These are phyloP conservation scores for Sussaba pulchella DNA, from an alignment of 2,888 invertebrate genomes.

Conservation along the genomic window DNA sequence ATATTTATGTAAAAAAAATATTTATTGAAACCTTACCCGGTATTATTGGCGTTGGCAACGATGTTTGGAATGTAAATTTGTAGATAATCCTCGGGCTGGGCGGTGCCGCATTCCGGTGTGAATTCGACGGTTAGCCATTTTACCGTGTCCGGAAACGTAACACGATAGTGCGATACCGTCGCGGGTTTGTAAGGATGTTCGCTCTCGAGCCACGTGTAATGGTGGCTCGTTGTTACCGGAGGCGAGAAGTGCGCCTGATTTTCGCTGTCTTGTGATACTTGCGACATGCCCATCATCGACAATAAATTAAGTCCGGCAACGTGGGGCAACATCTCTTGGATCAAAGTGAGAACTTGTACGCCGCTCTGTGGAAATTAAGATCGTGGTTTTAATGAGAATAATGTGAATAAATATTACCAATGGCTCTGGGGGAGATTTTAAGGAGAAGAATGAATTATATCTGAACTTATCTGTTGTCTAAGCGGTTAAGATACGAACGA, in stretches of 20 bases:
- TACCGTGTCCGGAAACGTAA: conserved; percentile 94
- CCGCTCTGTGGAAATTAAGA: conserved; percentile 87
- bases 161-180: conserved; percentile 93
- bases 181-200: conserved; percentile 98
- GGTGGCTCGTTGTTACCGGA: conserved; percentile 90
- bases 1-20: conserved; percentile 11
- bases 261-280: conserved; percentile 83
- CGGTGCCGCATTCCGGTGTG: conserved; percentile 95
- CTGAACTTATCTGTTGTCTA: no score
- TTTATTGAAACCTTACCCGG: conserved; percentile 71
- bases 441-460: no score
- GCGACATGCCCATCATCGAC: conserved; percentile 83
- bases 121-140: conserved; percentile 98
- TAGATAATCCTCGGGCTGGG: conserved; percentile 96
- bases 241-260: conserved; percentile 76
- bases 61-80: conserved; percentile 89
- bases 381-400: not conserved
- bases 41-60: conserved; percentile 59
- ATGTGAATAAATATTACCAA: not conserved
- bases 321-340: conserved; percentile 95
- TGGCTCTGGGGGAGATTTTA: no score
- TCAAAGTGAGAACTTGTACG: conserved; percentile 93
- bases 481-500: no score
- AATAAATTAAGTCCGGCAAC: conserved; percentile 94
- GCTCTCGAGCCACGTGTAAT: conserved; percentile 97